Conservation (phyloP, 1,140 invertebrate species). For the Mycetomoellerius zeteki region DNA sequence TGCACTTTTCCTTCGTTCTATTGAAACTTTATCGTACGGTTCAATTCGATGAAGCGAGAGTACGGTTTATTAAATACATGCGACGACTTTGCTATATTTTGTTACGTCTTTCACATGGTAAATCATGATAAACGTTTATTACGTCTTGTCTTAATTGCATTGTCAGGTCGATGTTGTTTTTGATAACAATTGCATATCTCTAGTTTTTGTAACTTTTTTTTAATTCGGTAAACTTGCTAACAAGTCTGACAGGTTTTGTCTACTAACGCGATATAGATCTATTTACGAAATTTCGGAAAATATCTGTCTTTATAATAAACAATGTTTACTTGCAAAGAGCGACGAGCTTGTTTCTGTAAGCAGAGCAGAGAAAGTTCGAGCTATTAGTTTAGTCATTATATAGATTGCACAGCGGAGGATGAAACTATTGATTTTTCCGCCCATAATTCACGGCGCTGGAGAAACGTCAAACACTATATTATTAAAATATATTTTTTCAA, state of each 20-base stretch:
- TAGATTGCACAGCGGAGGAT: conserved; percentile 17
- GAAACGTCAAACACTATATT: conserved; percentile 19
- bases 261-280: not conserved
- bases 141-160: conserved; percentile 35
- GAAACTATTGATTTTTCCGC: conserved; percentile 41
- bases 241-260: not conserved
- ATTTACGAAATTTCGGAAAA: conserved; percentile 1
- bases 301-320: not conserved
- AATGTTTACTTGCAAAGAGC: conserved; percentile 17
- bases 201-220: not conserved
- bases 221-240: not conserved
- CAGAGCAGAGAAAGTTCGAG: not conserved
- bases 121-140: conserved; percentile 13
- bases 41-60: conserved; percentile 3
- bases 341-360: not conserved
- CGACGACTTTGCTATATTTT: not conserved
- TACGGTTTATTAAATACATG: conserved; percentile 38
- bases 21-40: not conserved
- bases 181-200: conserved; percentile 18
- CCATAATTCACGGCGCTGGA: conserved; percentile 9
- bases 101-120: not conserved
- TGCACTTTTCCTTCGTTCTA: not conserved
- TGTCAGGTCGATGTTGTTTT: not conserved
- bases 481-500: conserved; percentile 56
- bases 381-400: conserved; percentile 34